phyloP scores from a whole-genome alignment of 2,797 vertebrate species.

The Gobio occitaniae region DNA sequence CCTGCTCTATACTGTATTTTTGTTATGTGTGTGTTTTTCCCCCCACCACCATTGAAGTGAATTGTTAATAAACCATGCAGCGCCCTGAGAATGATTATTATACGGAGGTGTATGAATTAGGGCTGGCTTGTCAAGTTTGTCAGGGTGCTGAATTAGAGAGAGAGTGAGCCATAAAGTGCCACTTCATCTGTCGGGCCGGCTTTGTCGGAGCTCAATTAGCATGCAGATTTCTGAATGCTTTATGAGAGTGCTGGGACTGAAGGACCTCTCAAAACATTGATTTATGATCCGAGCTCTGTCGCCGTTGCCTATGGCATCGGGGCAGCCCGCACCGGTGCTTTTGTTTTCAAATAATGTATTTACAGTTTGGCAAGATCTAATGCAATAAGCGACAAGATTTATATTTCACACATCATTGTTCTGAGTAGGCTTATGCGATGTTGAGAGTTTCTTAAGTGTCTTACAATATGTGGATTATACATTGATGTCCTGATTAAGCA shows the following conservation, averaged over 20 bases:
- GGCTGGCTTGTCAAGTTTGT: conserved; percentile 58
- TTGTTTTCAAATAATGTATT: conserved; percentile 43
- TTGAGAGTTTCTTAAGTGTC: conserved; percentile 25
- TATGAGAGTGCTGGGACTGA: conserved; percentile 54
- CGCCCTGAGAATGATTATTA: conserved; percentile 26
- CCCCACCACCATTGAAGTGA: conserved; percentile 22
- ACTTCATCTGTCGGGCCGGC: conserved; percentile 58
- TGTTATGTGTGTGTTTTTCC: conserved; percentile 1
- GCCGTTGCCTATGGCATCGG: neutral
- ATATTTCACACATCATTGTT: conserved; percentile 14
- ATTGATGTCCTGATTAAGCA: conserved; percentile 23
- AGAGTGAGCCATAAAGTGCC: conserved; percentile 56
- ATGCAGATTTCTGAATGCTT: conserved; percentile 59
- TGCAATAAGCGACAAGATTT: conserved; percentile 11
- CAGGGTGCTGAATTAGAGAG: conserved; percentile 56
- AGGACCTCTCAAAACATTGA: conserved; percentile 60
- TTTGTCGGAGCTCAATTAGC: conserved; percentile 61
- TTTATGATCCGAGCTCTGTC: conserved; percentile 45
- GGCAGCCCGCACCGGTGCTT: neutral
- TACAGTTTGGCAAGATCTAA: conserved; percentile 37
- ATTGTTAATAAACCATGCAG: conserved; percentile 43
- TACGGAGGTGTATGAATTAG: conserved; percentile 52
- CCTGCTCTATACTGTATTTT: conserved; percentile 14
- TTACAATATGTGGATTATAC: conserved; percentile 22
- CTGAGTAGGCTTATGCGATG: conserved; percentile 5